phyloP scores from a whole-genome alignment of 2,113 vertebrate genomes.

The Nyctereutes procyonoides region DNA sequence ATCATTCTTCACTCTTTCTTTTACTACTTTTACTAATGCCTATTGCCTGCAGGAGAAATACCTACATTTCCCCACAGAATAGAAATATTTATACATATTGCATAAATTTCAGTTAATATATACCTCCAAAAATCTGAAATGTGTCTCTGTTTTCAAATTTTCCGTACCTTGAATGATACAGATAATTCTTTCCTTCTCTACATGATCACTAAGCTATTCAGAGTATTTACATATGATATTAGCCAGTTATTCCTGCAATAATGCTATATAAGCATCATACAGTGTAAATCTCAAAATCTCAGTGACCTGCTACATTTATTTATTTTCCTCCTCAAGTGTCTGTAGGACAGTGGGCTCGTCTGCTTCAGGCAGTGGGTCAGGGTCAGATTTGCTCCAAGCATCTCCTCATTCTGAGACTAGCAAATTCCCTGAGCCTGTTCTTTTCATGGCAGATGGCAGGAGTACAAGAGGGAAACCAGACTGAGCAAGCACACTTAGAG shows the following conservation, averaged over 20 bases:
- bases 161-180: not conserved
- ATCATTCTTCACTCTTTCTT: not conserved
- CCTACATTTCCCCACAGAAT: not conserved
- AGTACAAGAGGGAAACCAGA: not conserved
- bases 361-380: not conserved
- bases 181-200: not conserved
- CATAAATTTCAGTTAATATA: not conserved
- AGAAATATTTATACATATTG: not conserved
- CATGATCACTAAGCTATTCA: not conserved
- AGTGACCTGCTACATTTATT: not conserved
- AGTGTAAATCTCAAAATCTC: not conserved
- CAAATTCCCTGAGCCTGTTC: not conserved
- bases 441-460: not conserved
- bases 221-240: not conserved
- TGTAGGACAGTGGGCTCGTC: not conserved
- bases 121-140: not conserved
- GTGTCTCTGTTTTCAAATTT: slow-evolving; percentile 28
- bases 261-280: not conserved
- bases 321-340: not conserved
- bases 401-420: not conserved
- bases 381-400: not conserved
- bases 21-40: not conserved
- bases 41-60: not conserved
- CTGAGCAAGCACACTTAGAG: not conserved
- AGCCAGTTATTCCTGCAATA: not conserved